Evolutionary conservation across 64 coral and sea anemone species (phyloP).

Genomic region (Dendronephthya gigantea): DNA sequence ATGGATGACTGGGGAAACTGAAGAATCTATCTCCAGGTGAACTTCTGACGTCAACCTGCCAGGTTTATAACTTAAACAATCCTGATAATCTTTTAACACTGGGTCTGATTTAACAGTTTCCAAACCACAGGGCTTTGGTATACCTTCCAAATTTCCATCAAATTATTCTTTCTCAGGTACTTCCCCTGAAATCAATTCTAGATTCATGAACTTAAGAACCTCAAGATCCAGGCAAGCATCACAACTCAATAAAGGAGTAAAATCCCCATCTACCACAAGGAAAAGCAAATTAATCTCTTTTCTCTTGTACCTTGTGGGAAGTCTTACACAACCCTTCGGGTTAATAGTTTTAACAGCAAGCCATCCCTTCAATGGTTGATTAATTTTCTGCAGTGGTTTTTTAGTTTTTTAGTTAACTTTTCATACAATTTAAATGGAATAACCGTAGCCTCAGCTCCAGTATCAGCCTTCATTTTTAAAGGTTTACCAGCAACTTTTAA

Average conservation of each 20-base stretch:
- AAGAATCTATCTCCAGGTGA: background rate
- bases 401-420: background rate
- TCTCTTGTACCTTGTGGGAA: background rate
- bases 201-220: background rate
- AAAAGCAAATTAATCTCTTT: background rate
- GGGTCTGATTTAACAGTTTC: background rate
- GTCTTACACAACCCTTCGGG: constrained; percentile 1
- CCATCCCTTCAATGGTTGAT: constrained; percentile 17
- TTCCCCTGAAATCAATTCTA: background rate
- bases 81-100: background rate
- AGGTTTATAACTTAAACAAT: background rate
- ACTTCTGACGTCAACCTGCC: background rate
- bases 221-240: background rate
- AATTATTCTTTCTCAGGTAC: too few species aligned
- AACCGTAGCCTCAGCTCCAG: constrained; percentile 37
- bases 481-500: background rate
- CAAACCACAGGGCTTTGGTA: background rate
- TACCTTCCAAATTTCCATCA: background rate
- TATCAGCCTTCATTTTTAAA: constrained; percentile 42
- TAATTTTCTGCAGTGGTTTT: constrained; percentile 10
- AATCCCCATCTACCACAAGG: background rate
- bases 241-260: background rate
- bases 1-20: background rate
- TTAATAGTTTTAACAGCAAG: background rate
- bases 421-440: constrained; percentile 24